A percentile compares a stretch with the other conserved stretches of the same genome.
Conservation (phyloP, 2,113 vertebrate species). For the Pteropus alecto region DNA sequence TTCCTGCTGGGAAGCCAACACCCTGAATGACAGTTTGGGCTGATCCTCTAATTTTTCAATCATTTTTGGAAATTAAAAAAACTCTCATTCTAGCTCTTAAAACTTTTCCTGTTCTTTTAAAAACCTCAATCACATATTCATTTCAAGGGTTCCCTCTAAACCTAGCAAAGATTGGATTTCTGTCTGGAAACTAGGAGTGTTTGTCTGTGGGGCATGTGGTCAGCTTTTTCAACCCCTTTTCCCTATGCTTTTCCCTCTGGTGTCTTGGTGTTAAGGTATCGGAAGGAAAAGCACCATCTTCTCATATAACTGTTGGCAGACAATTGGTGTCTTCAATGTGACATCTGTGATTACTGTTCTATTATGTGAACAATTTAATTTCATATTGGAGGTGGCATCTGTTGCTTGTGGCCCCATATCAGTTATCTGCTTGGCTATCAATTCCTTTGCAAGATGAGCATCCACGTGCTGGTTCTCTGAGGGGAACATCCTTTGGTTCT, state of each 20-base stretch:
- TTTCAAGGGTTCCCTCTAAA: background rate
- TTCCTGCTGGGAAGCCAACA: background rate
- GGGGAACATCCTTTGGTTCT: background rate
- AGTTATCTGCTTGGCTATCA: fast-evolving
- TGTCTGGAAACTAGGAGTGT: background rate
- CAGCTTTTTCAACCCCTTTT: fast-evolving
- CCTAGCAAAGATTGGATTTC: background rate
- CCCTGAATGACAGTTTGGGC: background rate
- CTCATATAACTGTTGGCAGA: too few relatives aligned
- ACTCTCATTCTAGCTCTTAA: background rate
- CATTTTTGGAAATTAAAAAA: background rate
- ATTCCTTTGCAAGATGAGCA: fast-evolving
- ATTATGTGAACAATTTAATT: background rate
- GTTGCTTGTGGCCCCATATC: background rate
- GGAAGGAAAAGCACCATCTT: background rate
- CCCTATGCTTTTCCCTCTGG: background rate
- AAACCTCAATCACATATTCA: background rate
- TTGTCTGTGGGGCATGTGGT: background rate
- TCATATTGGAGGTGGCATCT: fast-evolving
- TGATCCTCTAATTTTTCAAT: background rate
- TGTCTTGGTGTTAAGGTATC: background rate
- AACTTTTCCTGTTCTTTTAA: background rate
- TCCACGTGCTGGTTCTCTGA: background rate
- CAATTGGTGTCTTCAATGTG: background rate
- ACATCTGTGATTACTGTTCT: background rate